Conservation (phyloP, 1,140 invertebrate genomes). For the Aradophagus sp. region DNA sequence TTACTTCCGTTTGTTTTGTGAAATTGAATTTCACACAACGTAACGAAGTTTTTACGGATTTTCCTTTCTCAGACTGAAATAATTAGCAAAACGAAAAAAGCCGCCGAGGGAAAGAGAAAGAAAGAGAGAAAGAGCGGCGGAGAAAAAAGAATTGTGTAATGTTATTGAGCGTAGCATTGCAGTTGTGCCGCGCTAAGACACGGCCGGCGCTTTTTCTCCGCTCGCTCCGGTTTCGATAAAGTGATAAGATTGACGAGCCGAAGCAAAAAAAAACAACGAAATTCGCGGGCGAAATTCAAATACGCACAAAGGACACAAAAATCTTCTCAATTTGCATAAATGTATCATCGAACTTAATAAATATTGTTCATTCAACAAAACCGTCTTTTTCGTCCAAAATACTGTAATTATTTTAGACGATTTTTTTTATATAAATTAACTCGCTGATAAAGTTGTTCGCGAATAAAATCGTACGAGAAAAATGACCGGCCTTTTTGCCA, state of each 20-base stretch:
- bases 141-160: constrained; percentile 43
- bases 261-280: constrained; percentile 1
- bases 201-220: constrained; percentile 14
- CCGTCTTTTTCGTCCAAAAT: no score
- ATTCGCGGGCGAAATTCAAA: no score
- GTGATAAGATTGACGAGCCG: not conserved
- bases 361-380: no score
- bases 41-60: constrained; percentile 32
- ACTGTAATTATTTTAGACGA: no score
- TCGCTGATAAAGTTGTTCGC: constrained; percentile 45
- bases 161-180: constrained; percentile 43
- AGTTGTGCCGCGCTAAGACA: constrained; percentile 42
- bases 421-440: constrained; percentile 33
- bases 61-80: constrained; percentile 40
- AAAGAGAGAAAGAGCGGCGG: constrained; percentile 16
- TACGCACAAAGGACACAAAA: no score
- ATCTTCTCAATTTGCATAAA: no score
- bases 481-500: constrained; percentile 24
- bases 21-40: constrained; percentile 46
- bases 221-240: constrained; percentile 2
- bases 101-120: no score
- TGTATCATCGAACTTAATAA: no score
- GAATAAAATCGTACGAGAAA: constrained; percentile 35
- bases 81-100: constrained; percentile 42
- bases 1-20: constrained; percentile 32